Evolutionary conservation across 2,797 vertebrate species (phyloP).

Genomic region (Sebastes iracundus): DNA sequence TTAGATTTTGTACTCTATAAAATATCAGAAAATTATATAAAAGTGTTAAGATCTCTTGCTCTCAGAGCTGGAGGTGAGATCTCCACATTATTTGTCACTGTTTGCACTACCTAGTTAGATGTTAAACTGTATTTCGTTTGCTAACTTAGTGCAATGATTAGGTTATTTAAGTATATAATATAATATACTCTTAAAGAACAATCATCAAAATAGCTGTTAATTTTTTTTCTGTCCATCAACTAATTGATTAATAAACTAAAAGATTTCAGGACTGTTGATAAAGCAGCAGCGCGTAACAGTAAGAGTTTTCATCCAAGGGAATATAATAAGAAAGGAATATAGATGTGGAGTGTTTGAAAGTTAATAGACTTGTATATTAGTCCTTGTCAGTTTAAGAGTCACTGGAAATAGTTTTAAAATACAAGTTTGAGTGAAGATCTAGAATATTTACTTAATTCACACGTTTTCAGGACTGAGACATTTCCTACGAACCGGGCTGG

Average conservation of each 20-base stretch:
- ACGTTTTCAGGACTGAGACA: background rate
- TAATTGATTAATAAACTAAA: background rate
- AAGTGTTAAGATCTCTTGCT: background rate
- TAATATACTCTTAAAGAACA: background rate
- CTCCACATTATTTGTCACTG: background rate
- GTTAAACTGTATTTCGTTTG: no score
- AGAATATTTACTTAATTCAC: background rate
- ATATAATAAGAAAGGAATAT: background rate
- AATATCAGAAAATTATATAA: background rate
- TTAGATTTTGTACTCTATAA: background rate
- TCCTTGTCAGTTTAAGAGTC: background rate
- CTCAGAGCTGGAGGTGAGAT: background rate
- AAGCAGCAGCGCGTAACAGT: background rate
- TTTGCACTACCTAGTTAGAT: no score
- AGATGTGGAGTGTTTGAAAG: background rate
- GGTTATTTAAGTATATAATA: no score
- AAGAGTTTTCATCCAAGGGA: background rate
- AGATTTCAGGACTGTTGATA: background rate
- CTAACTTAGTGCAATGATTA: no score
- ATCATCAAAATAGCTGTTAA: background rate
- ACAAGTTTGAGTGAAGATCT: background rate
- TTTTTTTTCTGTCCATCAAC: background rate
- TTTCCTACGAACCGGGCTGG: slow-evolving; percentile 19
- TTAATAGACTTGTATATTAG: background rate
- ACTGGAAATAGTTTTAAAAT: background rate